Conservation (phyloP, 2,113 vertebrate genomes). For the Lophotis ruficrista region DNA sequence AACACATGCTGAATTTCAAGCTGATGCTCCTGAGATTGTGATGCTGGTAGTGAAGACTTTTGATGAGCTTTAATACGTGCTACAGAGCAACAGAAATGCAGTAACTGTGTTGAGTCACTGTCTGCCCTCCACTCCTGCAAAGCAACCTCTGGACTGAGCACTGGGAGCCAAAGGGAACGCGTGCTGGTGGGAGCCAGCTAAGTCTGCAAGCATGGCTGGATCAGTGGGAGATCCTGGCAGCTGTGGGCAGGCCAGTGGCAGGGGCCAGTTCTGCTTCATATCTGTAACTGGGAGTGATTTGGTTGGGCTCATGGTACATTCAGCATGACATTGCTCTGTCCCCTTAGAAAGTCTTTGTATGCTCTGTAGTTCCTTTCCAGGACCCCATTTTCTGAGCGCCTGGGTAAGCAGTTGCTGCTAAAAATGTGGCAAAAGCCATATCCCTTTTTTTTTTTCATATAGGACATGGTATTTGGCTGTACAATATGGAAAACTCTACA, state of each 20-base stretch:
- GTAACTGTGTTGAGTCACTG: neutral
- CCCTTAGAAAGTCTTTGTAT: neutral
- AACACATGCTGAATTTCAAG: neutral
- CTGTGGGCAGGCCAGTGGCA: neutral
- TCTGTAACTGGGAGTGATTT: neutral
- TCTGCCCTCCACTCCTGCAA: neutral
- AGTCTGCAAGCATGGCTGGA: neutral
- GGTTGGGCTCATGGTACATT: neutral
- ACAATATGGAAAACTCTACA: neutral
- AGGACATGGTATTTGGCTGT: neutral
- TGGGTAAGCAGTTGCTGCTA: neutral
- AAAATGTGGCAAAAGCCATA: neutral
- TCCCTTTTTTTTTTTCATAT: neutral
- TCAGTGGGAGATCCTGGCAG: neutral
- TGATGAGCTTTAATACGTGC: neutral
- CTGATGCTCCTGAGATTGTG: neutral
- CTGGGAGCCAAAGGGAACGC: neutral
- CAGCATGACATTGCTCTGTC: neutral
- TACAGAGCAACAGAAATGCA: neutral
- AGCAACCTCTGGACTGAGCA: neutral
- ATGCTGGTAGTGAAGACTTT: neutral
- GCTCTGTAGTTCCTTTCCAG: neutral
- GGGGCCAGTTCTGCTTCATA: neutral
- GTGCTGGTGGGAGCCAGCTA: neutral
- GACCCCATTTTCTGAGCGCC: neutral